Evolutionary conservation across 2,113 vertebrate species (phyloP), one percentile per base, ranked within the genome.

Genomic region (Seriola quinqueradiata): DNA sequence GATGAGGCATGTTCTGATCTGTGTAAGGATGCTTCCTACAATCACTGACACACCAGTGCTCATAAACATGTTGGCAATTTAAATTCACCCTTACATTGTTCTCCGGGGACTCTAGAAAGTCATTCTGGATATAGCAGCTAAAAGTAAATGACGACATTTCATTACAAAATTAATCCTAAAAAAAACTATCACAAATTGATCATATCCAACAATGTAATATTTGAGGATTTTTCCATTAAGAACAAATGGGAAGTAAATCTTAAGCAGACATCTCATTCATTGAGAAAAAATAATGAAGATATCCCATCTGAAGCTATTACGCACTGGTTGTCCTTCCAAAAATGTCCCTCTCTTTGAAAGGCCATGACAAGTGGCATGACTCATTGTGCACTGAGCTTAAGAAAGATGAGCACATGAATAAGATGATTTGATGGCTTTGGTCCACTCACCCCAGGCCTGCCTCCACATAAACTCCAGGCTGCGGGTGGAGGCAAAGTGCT

Each of bases 401-500:
- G 38, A 87, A 66, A 87, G 61, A 88, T 34, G 48, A 91, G 73
- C 64, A 57, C 42, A 75, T 82, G 73, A 87, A 79, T 84, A 63
- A 73, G 60, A 82, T 70, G 46, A 68, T 40, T 55, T 12, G 28
- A 19, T 75, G 75, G 70, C 76, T 13, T 14, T 13, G 34, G 28
- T 77, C 28, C 61, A 86, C 95, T 95, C 93, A 99, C 98, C 98
- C 98, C 98, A 99, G 0, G 95, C 91, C 94, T 99, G 98, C 90
- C 98, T 96, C 98, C 98, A 99, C 97, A 99, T 99, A 91, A 99
- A 99, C 94, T 99, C 98, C 91, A 99, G 92, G 89, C 93, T 99
- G 82, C 92, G 96, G 1, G 95, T 98, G 77, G 98, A 95, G 4
- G 98, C 82, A 46, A 99, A 98, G 93, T 99, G 97, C 86, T 99